These are phyloP conservation scores for Bostrychus sinensis DNA, from an alignment of 2,113 vertebrate species.

Conservation along the genomic window DNA sequence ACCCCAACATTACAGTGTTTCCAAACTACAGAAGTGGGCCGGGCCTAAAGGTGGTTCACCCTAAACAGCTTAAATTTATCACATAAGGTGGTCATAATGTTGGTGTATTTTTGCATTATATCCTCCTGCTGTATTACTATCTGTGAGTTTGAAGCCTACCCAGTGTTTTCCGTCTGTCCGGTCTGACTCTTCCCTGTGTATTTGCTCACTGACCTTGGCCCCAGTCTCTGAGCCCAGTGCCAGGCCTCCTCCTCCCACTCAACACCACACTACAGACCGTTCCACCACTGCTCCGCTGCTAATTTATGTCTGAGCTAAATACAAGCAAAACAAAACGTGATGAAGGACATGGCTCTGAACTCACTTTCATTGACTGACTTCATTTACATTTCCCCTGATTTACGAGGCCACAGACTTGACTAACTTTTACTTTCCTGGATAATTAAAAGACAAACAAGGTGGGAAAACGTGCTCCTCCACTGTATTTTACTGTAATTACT, in stretches of 20 bases:
- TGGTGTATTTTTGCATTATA: too few species aligned
- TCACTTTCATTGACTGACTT: constrained; percentile 26
- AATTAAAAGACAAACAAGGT: constrained; percentile 5
- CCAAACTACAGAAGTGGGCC: background rate
- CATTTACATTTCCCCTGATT: constrained; percentile 8
- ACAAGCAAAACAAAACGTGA: constrained; percentile 11
- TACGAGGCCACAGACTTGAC: constrained; percentile 25
- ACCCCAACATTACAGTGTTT: background rate
- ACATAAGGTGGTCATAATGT: too few species aligned
- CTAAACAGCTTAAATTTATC: too few species aligned
- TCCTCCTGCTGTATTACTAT: too few species aligned
- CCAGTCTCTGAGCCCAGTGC: background rate
- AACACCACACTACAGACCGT: constrained; percentile 15
- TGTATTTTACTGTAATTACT: constrained; percentile 1
- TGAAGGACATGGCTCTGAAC: constrained; percentile 3
- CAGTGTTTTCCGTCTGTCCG: too few species aligned
- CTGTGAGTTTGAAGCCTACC: too few species aligned
- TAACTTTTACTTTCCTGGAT: constrained; percentile 4
- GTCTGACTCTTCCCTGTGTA: constrained; percentile 29
- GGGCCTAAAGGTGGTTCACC: background rate
- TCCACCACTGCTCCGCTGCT: constrained; percentile 6
- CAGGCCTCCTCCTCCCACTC: constrained; percentile 18
- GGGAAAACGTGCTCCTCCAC: background rate
- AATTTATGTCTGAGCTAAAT: constrained; percentile 32
- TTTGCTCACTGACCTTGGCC: constrained; percentile 18